Conservation (phyloP, 2,113 vertebrate species). For the Tyto alba region DNA sequence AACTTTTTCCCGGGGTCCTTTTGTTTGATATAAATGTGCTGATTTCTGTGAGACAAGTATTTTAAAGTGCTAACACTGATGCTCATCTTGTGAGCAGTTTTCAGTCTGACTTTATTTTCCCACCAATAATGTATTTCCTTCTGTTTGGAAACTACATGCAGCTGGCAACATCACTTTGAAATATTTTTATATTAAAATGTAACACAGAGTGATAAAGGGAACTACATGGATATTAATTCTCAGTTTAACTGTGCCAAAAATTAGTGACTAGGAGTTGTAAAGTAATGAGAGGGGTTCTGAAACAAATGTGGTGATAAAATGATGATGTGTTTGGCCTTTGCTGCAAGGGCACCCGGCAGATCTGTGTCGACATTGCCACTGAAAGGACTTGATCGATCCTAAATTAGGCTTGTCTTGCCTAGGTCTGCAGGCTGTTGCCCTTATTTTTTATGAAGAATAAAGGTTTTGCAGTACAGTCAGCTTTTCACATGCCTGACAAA, state of each 20-base stretch:
- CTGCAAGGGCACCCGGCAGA: background rate
- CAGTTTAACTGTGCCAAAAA: slow-evolving; percentile 21
- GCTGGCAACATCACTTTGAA: slow-evolving; percentile 50
- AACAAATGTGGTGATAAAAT: background rate
- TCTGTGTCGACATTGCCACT: background rate
- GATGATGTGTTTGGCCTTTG: slow-evolving; percentile 23
- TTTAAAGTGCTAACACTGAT: background rate
- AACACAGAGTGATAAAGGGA: slow-evolving; percentile 13
- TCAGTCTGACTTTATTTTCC: slow-evolving; percentile 44
- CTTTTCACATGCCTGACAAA: background rate
- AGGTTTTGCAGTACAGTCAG: background rate
- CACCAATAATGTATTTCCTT: slow-evolving; percentile 14
- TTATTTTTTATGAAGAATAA: background rate
- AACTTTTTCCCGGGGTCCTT: background rate
- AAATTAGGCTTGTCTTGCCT: background rate
- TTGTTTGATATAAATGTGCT: background rate
- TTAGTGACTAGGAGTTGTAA: background rate
- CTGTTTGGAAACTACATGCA: slow-evolving; percentile 37
- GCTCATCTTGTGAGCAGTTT: slow-evolving; percentile 14
- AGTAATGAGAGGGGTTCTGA: background rate
- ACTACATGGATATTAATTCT: slow-evolving; percentile 17
- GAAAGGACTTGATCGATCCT: background rate
- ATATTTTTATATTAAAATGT: slow-evolving; percentile 13
- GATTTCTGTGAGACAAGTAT: slow-evolving; percentile 2
- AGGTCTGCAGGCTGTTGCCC: background rate